These are phyloP conservation scores for Andrena dorsata DNA, from an alignment of 2,888 invertebrate species.

Conservation along the genomic window DNA sequence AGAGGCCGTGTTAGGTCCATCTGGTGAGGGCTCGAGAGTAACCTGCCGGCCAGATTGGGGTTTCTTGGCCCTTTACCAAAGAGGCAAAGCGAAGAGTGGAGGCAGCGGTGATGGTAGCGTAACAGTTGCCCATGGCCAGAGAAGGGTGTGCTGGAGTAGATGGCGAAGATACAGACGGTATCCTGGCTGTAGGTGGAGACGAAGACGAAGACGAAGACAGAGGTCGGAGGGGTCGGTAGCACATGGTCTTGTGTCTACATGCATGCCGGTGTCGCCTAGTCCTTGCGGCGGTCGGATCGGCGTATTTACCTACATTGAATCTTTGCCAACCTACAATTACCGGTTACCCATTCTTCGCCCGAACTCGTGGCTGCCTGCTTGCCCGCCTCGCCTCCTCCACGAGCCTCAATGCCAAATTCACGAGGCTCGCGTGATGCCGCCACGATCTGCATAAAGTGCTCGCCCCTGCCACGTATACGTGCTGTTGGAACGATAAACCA, in stretches of 20 bases:
- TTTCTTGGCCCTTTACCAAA: constrained; percentile 84
- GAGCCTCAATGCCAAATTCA: constrained; percentile 79
- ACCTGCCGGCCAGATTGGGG: constrained; percentile 80
- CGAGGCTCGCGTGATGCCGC: constrained; percentile 73
- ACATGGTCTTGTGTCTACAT: constrained; percentile 78
- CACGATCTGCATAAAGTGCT: constrained; percentile 76
- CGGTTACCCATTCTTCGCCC: constrained; percentile 82
- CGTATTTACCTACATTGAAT: constrained; percentile 85
- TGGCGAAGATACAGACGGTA: constrained; percentile 51
- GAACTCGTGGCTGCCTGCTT: constrained; percentile 57
- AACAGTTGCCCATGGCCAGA: constrained; percentile 66
- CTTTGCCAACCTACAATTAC: constrained; percentile 85
- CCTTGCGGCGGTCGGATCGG: constrained; percentile 77
- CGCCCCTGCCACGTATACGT: constrained; percentile 61
- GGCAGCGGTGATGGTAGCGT: constrained; percentile 58
- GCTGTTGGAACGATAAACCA: constrained; percentile 60
- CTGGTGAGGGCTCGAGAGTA: constrained; percentile 80
- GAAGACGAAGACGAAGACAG: constrained; percentile 19
- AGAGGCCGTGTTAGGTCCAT: constrained; percentile 77
- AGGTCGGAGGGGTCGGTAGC: constrained; percentile 70
- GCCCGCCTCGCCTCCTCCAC: constrained; percentile 51
- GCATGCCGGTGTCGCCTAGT: constrained; percentile 76
- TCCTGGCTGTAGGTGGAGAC: background rate
- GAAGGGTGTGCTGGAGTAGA: constrained; percentile 53
- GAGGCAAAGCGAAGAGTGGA: constrained; percentile 70